Evolutionary conservation across 2,113 vertebrate genomes (phyloP).

Genomic region (Xiphias gladius): DNA sequence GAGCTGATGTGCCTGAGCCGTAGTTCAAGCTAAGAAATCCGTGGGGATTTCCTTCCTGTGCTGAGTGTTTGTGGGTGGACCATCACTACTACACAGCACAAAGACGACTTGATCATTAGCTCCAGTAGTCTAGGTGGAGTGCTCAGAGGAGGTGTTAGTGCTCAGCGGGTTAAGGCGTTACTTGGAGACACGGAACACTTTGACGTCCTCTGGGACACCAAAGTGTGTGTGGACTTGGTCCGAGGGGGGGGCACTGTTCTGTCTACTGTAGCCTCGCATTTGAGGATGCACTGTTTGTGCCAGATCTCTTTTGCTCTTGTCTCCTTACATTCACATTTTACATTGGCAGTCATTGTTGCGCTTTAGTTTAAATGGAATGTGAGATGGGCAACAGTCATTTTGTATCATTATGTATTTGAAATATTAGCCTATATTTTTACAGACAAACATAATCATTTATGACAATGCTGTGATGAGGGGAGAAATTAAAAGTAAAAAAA

Average conservation of each 20-base stretch:
- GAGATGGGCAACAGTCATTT: background rate
- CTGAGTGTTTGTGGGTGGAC: constrained; percentile 43
- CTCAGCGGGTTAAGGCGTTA: constrained; percentile 78
- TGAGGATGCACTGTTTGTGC: constrained; percentile 48
- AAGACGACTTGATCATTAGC: constrained; percentile 61
- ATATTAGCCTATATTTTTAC: background rate
- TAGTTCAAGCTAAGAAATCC: constrained; percentile 23
- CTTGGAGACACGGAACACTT: constrained; percentile 85
- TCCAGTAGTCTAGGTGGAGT: constrained; percentile 55
- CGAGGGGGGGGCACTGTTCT: constrained; percentile 47
- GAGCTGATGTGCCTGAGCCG: background rate
- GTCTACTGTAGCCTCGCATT: too few relatives aligned
- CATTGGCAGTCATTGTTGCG: background rate
- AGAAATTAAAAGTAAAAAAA: background rate
- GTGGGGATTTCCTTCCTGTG: constrained; percentile 31
- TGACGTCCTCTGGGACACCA: constrained; percentile 68
- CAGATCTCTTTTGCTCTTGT: constrained; percentile 23
- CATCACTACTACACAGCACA: constrained; percentile 12
- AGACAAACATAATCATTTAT: background rate
- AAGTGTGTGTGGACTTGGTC: constrained; percentile 44
- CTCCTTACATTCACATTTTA: background rate
- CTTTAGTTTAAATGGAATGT: background rate
- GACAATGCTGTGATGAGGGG: background rate
- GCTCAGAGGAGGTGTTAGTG: constrained; percentile 70
- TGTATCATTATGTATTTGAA: background rate